A percentile compares a stretch with the other conserved stretches of the same genome.
Conservation (phyloP, 2,888 invertebrate genomes). For the Ormyrus nitidulus region DNA sequence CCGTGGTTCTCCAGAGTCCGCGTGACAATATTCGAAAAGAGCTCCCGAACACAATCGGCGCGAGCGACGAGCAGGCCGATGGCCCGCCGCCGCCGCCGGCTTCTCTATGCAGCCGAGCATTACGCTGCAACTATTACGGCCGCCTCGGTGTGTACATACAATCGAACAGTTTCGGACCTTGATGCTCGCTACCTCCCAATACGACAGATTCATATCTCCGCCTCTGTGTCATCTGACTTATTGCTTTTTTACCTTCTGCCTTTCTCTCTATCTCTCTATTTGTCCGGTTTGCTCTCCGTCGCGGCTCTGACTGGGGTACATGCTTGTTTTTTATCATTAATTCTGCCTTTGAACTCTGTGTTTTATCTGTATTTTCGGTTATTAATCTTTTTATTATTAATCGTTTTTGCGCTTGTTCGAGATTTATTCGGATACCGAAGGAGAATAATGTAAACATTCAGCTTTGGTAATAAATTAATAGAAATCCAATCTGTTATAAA, state of each 20-base stretch:
- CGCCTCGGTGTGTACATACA: slow-evolving; percentile 10
- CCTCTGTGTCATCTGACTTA: slow-evolving; percentile 52
- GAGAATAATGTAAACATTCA: too few relatives aligned
- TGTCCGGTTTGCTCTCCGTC: neutral
- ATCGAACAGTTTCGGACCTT: slow-evolving; percentile 37
- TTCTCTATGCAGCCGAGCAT: slow-evolving; percentile 14
- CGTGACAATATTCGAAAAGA: slow-evolving; percentile 37
- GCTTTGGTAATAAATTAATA: too few relatives aligned
- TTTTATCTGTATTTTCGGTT: slow-evolving; percentile 22
- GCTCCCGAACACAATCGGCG: slow-evolving; percentile 22
- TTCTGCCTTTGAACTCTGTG: neutral
- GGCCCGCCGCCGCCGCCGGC: slow-evolving; percentile 22
- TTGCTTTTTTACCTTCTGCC: slow-evolving; percentile 41
- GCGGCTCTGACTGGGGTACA: neutral
- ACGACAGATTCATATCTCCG: slow-evolving; percentile 49
- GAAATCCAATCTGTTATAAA: too few relatives aligned
- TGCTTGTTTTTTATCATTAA: slow-evolving; percentile 29
- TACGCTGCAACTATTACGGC: slow-evolving; percentile 53
- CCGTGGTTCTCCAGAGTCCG: neutral
- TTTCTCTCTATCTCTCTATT: slow-evolving; percentile 16
- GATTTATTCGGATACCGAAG: too few relatives aligned
- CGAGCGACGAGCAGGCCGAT: slow-evolving; percentile 26
- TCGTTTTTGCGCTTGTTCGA: neutral
- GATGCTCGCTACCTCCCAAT: slow-evolving; percentile 53
- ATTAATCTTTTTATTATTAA: slow-evolving; percentile 17